These are phyloP conservation scores for Uropsilus gracilis DNA, from an alignment of 2,113 vertebrate genomes.

Conservation along the genomic window DNA sequence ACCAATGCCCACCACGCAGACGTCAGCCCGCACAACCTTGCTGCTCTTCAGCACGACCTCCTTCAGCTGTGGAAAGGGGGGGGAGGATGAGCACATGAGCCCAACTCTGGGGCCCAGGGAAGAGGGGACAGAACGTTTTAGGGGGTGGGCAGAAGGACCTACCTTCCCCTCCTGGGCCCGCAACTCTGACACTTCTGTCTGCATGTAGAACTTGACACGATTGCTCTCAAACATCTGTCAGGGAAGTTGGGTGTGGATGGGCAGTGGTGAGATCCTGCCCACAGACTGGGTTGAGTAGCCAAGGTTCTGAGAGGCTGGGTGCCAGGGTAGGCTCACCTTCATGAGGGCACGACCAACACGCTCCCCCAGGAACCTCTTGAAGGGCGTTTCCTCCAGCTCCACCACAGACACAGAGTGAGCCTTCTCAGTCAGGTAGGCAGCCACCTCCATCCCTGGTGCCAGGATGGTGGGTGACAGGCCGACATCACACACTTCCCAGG, in stretches of 20 bases:
- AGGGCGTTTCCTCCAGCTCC: constrained; percentile 94
- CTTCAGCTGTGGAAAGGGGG: constrained; percentile 89
- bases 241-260: rapidly evolving
- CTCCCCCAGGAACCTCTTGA: constrained; percentile 95
- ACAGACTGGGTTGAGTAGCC: rapidly evolving
- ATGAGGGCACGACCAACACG: constrained; percentile 95
- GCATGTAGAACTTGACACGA: constrained; percentile 99
- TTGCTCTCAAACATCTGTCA: constrained; percentile 95
- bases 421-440: constrained; percentile 94
- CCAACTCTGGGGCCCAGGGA: neutral
- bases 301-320: neutral
- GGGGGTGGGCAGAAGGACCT: constrained; percentile 9
- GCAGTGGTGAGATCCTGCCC: neutral
- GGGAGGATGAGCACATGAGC: neutral
- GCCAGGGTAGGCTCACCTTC: constrained; percentile 89
- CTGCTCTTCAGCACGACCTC: constrained; percentile 99
- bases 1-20: constrained; percentile 97
- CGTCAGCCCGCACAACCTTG: constrained; percentile 95
- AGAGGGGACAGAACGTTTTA: neutral
- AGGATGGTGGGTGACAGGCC: neutral
- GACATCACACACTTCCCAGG: neutral
- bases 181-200: constrained; percentile 97
- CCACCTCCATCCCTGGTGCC: constrained; percentile 96
- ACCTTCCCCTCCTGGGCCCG: constrained; percentile 98
- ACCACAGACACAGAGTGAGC: constrained; percentile 98